phyloP scores from a whole-genome alignment of 2,113 vertebrate species.

The Paraplagusia blochii region DNA sequence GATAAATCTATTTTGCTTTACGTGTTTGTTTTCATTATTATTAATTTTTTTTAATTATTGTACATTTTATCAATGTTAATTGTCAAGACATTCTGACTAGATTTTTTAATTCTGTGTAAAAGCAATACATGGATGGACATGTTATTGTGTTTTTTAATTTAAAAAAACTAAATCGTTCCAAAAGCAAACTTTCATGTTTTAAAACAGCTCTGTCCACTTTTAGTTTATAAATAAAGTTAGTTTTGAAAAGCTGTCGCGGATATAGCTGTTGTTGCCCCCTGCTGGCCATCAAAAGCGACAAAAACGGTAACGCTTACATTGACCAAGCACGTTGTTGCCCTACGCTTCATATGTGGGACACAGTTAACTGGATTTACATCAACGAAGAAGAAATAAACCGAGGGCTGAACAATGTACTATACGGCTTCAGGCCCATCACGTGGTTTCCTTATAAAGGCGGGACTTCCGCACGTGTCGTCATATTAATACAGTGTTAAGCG shows the following conservation, averaged over 20 bases:
- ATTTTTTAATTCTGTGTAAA: no score
- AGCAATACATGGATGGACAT: no score
- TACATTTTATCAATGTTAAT: no score
- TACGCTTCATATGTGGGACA: neutral
- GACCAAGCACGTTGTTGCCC: neutral
- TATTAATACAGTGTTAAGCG: neutral
- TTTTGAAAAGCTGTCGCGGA: neutral
- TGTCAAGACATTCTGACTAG: no score
- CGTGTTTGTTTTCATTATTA: no score
- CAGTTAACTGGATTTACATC: neutral
- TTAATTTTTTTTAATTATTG: no score
- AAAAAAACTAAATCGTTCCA: no score
- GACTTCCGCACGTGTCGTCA: neutral
- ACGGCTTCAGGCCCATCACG: no score
- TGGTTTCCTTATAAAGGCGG: slow-evolving; percentile 26
- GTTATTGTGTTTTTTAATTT: no score
- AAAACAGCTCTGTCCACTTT: neutral
- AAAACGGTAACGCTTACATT: neutral
- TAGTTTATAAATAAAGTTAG: slow-evolving; percentile 19
- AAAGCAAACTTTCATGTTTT: no score
- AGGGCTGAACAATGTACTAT: neutral
- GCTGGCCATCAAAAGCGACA: slow-evolving; percentile 6
- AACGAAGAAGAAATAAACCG: neutral
- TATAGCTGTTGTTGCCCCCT: slow-evolving; percentile 31
- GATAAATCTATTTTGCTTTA: neutral